phyloP scores from a whole-genome alignment of 2,797 vertebrate genomes.

The Clamator glandarius region DNA sequence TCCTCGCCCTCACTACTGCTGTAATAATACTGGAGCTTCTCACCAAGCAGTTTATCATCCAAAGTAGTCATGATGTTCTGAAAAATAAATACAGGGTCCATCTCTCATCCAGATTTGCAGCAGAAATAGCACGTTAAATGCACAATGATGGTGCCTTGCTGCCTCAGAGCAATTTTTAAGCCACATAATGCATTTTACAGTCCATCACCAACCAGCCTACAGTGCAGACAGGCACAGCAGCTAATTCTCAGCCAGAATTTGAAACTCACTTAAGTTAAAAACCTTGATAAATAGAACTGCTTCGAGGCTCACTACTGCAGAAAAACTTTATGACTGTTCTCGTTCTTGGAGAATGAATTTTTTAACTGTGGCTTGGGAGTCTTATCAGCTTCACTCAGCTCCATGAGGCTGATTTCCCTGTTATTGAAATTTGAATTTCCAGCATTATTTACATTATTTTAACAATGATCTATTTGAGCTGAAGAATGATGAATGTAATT shows the following conservation, averaged over 20 bases:
- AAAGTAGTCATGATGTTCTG: constrained; percentile 88
- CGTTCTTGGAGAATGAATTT: background rate
- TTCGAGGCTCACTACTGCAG: background rate
- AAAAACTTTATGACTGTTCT: background rate
- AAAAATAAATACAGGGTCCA: background rate
- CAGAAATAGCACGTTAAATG: fast-evolving
- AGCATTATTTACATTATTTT: background rate
- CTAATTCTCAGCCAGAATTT: background rate
- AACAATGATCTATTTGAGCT: background rate
- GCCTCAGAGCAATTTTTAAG: background rate
- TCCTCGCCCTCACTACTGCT: constrained; percentile 98
- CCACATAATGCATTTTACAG: background rate
- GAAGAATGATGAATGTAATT: fast-evolving
- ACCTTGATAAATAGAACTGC: fast-evolving
- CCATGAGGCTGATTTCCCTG: background rate
- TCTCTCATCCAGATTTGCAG: background rate
- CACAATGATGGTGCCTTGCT: fast-evolving
- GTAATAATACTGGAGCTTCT: constrained; percentile 98
- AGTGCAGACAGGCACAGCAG: fast-evolving
- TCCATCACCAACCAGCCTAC: background rate
- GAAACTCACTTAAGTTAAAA: background rate
- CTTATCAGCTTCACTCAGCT: background rate
- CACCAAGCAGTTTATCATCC: constrained; percentile 94
- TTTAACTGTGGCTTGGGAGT: fast-evolving
- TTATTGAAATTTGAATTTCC: background rate